Percentiles rank a stretch among this genome's conserved stretches.
phyloP scores from a whole-genome alignment of 2,888 invertebrate genomes.

The Tricholauxania praeusta region DNA sequence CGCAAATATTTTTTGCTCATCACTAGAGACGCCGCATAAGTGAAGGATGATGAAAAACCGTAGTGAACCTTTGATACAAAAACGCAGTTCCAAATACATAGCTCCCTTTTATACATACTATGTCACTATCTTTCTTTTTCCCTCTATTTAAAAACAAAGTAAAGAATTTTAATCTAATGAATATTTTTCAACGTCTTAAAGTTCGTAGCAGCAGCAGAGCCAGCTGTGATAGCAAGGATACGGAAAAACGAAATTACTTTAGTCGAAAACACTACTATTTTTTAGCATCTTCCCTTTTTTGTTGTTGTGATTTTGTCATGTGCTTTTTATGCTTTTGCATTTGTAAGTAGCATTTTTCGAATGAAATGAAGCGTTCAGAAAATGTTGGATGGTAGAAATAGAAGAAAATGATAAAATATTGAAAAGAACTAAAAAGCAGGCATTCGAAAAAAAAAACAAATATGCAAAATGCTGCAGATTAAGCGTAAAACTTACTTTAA shows the following conservation, averaged over 20 bases:
- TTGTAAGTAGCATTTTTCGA: constrained; percentile 14
- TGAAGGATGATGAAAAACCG: no score
- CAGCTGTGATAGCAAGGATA: constrained; percentile 26
- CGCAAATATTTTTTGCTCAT: no score
- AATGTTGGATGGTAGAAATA: neutral
- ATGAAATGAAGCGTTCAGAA: neutral
- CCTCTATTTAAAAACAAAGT: neutral
- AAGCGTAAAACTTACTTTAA: constrained; percentile 26
- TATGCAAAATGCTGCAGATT: constrained; percentile 23
- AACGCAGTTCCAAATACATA: no score
- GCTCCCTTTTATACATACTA: no score
- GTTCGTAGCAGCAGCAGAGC: constrained; percentile 32
- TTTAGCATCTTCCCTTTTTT: neutral
- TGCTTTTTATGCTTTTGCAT: constrained; percentile 12
- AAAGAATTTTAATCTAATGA: constrained; percentile 45
- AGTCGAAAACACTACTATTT: constrained; percentile 2
- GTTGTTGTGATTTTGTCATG: neutral
- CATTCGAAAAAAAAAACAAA: constrained; percentile 1
- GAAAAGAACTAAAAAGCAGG: neutral
- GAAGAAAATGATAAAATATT: neutral
- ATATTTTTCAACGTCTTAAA: constrained; percentile 45
- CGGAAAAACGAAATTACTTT: constrained; percentile 20
- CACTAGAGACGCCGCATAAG: no score
- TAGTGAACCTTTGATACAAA: no score
- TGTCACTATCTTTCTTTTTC: no score